Evolutionary conservation across 2,888 invertebrate genomes (phyloP).

Genomic region (Hoplodrina blanda): DNA sequence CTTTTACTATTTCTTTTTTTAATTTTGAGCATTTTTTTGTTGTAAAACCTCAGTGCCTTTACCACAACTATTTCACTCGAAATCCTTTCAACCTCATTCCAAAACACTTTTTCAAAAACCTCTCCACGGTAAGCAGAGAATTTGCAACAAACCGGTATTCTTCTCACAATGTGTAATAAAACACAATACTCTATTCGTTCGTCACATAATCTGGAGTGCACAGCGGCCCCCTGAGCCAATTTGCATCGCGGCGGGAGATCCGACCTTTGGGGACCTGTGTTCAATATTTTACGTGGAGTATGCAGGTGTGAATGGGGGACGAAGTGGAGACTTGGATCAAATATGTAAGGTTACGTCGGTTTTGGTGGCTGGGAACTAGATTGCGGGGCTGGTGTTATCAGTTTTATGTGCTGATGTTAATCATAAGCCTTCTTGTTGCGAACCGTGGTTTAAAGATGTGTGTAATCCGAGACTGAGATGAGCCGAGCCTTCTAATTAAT

Average conservation of each 20-base stretch:
- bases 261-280: conserved; percentile 63
- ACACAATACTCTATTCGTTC: conserved; percentile 65
- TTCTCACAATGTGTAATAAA: conserved; percentile 57
- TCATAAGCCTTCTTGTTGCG: conserved; percentile 31
- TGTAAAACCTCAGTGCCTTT: background rate
- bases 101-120: conserved; percentile 33
- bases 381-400: conserved; percentile 29
- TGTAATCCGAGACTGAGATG: background rate
- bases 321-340: conserved; percentile 52
- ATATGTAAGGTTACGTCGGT: conserved; percentile 54
- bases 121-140: conserved; percentile 35
- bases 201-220: conserved; percentile 75
- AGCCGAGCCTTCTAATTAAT: background rate
- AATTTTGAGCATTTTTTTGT: background rate
- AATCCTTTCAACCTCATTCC: conserved; percentile 28
- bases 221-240: conserved; percentile 71
- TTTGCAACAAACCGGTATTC: conserved; percentile 56
- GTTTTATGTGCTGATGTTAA: conserved; percentile 37
- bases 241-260: conserved; percentile 70
- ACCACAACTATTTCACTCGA: background rate
- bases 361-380: conserved; percentile 45
- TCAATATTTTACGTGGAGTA: conserved; percentile 73
- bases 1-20: too few relatives aligned
- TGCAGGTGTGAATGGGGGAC: conserved; percentile 66
- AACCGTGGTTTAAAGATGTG: conserved; percentile 10